Evolutionary conservation across 2,888 invertebrate species (phyloP), one percentile per base, ranked within the genome.

Genomic region (Ditula angustiorana): DNA sequence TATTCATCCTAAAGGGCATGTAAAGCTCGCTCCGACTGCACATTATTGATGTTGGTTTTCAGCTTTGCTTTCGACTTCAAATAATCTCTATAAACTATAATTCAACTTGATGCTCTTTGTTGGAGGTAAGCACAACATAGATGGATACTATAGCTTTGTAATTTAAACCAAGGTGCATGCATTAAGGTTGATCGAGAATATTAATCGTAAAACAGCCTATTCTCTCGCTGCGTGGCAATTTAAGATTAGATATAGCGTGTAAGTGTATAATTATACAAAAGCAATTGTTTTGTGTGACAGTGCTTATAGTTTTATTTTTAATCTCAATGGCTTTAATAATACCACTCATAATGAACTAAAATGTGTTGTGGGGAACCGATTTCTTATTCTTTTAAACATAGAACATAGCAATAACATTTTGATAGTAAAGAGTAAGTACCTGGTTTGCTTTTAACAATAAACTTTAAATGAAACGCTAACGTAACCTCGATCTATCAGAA

Each of bases 401-500:
- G 4, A 41, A 19, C 19, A 2, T 8, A 3, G 8, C 7, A 2
- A 13, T 3, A 23, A 23, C n/a, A n/a, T 23, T 13, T 33, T 8
- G n/a, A n/a, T n/a, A n/a, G n/a, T n/a, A n/a, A n/a, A n/a, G n/a
- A n/a, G n/a, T n/a, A n/a, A n/a, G n/a, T n/a, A n/a, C n/a, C n/a
- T n/a, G n/a, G n/a, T 50, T 30, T 16, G 13, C 28, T 33, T 33
- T 52, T 21, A 21, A 21, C 46, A 24, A n/a, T 30, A 21, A 52
- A 52, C 28, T 28, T 52, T 2, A 21, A 37, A 24, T 35, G 28
- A 49, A 62, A 47, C 26, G 28, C 56, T 47, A 61, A 28, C 13
- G 49, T 63, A 52, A 46, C 64, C 64, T 64, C 58, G 52, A 64
- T 59, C 53, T 59, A 64, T 47, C 58, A 58, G 26, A 46, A 19